These are phyloP conservation scores for Drosophila neocordata DNA, from an alignment of 1,140 invertebrate genomes.

Conservation along the genomic window DNA sequence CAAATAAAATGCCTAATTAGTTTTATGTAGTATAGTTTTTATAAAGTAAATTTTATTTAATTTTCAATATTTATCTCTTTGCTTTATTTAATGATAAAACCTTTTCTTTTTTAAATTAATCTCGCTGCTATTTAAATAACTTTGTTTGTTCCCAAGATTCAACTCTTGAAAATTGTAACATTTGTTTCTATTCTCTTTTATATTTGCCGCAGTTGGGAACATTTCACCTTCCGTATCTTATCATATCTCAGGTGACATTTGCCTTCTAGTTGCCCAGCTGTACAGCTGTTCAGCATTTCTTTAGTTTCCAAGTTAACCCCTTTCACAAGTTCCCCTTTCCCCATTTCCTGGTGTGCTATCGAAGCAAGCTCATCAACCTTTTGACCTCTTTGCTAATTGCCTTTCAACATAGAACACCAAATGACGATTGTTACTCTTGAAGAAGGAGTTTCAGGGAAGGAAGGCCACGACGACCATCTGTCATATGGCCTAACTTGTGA, in stretches of 20 bases:
- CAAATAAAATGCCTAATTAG: too few species aligned
- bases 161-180: constrained; percentile 6
- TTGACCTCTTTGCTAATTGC: constrained; percentile 66
- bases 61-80: neutral
- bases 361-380: constrained; percentile 29
- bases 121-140: neutral
- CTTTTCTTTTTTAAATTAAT: neutral
- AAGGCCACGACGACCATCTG: constrained; percentile 34
- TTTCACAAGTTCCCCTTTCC: too few species aligned
- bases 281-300: constrained; percentile 18
- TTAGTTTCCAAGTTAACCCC: constrained; percentile 19
- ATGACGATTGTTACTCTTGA: constrained; percentile 27
- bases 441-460: neutral
- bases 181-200: constrained; percentile 5
- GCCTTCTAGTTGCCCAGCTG: neutral
- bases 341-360: too few species aligned
- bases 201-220: neutral
- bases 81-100: neutral
- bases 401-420: constrained; percentile 12
- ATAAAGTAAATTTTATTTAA: too few species aligned
- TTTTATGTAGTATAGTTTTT: too few species aligned
- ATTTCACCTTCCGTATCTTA: neutral
- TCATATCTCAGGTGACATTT: constrained; percentile 13
- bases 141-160: neutral
- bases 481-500: constrained; percentile 65